Evolutionary conservation across 2,888 invertebrate species (phyloP), one percentile per base, ranked within the genome.

Genomic region (Epinotia brunnichana): DNA sequence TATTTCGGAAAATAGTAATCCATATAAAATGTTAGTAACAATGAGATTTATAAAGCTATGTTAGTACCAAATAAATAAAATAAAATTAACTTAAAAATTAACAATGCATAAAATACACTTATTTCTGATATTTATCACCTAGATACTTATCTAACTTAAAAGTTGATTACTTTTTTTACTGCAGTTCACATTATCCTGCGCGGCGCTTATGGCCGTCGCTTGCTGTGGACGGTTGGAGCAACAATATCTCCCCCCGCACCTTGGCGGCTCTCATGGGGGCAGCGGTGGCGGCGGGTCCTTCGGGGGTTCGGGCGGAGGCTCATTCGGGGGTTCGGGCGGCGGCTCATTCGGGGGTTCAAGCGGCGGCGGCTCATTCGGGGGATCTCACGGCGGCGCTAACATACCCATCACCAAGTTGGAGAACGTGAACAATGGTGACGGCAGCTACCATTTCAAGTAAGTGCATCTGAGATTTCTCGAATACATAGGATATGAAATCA

Each of bases 391-490:
- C 85, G 95, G 89, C 29, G 83, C 87, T 13, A 87, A 90, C 76
- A 88, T 90, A 76, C 95, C 95, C 10, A 95, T 95, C 77, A 86
- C 95, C 15, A 93, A 94, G 77, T 95, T 94, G 80, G 94, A 94
- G 76, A 95, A 95, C 77, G 94, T 92, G 70, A 95, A 95, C 87
- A 95, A 95, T 80, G 95, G 95, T 54, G 95, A 95, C 78, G 95
- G 95, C 75, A 94, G 90, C 77, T 96, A 96, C 81, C 93, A 91
- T 75, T 95, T 94, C 87, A 94, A 94, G 95, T 95, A 84, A 84
- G 87, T 15, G 3, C 5, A 19, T 5, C 19, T 21, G 2, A 21
- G 0, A 9, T 64, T 19, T 35, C 13, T 17, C 11, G 11, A 39
- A 39, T 56, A 17, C n/a, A n/a, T n/a, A n/a, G n/a, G n/a, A n/a